phyloP scores from a whole-genome alignment of 2,113 vertebrate species.

The Carettochelys insculpta region DNA sequence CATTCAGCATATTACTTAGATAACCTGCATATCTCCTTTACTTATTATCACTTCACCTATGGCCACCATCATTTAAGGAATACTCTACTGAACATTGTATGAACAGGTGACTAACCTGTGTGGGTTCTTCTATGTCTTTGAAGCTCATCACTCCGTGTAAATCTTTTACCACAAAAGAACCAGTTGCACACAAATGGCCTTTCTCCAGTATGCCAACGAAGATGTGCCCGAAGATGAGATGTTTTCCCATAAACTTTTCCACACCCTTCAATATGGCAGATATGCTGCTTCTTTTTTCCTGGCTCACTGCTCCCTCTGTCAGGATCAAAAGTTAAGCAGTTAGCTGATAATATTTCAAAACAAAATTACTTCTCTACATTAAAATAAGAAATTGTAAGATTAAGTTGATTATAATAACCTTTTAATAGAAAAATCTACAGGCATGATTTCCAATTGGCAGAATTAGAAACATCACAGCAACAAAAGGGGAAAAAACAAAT shows the following conservation, averaged over 20 bases:
- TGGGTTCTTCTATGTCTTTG: constrained; percentile 98
- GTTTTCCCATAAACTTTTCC: constrained; percentile 99
- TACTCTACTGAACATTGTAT: not conserved
- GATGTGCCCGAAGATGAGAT: constrained; percentile 95
- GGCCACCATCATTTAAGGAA: not conserved
- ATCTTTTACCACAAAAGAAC: constrained; percentile 98
- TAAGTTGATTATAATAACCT: not conserved
- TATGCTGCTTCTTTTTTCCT: constrained; percentile 98
- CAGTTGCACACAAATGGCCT: constrained; percentile 98
- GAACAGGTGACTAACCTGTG: constrained; percentile 81
- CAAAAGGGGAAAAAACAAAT: not conserved
- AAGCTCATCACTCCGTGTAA: constrained; percentile 96
- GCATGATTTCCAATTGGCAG: not conserved
- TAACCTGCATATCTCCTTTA: not conserved
- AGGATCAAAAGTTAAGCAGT: constrained; percentile 37
- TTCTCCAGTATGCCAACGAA: constrained; percentile 99
- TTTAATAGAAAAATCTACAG: not conserved
- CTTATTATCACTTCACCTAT: not conserved
- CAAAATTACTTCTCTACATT: not conserved
- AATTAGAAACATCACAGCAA: not conserved
- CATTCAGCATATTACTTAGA: not conserved
- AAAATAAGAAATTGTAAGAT: constrained; percentile 4
- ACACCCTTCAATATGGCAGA: constrained; percentile 98
- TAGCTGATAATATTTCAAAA: constrained; percentile 33
- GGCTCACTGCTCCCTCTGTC: constrained; percentile 92